Evolutionary conservation across 1,140 invertebrate genomes (phyloP), one percentile per base, ranked within the genome.

Genomic region (Apis mellifera): DNA sequence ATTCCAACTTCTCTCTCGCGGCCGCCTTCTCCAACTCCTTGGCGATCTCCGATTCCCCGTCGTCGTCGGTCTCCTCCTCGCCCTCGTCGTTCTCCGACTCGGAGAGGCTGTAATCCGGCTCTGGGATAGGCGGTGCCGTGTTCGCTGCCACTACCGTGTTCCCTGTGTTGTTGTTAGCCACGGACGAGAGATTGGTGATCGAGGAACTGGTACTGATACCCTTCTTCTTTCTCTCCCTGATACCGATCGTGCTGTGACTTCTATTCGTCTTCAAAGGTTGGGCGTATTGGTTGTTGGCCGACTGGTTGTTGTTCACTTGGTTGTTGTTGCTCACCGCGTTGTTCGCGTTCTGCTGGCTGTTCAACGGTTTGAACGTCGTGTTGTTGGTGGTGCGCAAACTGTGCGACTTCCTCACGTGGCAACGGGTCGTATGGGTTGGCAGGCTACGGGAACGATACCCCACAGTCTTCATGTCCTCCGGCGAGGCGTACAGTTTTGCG

Each of bases 401-500:
- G 83, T 95, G 95, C 9, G 95, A 95, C 92, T 96, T 96, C 77
- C 96, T 94, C n/a, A 96, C 93, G 92, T 96, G 95, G 9, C 94
- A 90, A 84, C 95, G 93, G 15, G 93, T 91, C 13, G 93, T 93
- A 80, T 95, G 94, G 1, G 95, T 94, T 9, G 96, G 95, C 26
- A 96, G 84, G 90, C 95, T 96, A 82, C 95, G 95, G 5, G 96
- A 96, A 78, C 97, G 95, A 90, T 97, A 98, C 8, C 96, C 97
- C 23, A 98, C 96, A 48, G 96, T 96, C 88, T 97, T 97, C 85
- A 97, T 95, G 90, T 97, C 97, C 89, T 97, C 96, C 13, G 98
- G 97, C 59, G 97, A 97, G 12, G 97, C 98, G 93, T 98, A 98
- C 57, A 98, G 94, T 92, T 98, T 98, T 74, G 97, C 97, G 94